Base-by-base conservation (phyloP, 2,113 vertebrate genomes). In the Noctilio leporinus region DNA sequence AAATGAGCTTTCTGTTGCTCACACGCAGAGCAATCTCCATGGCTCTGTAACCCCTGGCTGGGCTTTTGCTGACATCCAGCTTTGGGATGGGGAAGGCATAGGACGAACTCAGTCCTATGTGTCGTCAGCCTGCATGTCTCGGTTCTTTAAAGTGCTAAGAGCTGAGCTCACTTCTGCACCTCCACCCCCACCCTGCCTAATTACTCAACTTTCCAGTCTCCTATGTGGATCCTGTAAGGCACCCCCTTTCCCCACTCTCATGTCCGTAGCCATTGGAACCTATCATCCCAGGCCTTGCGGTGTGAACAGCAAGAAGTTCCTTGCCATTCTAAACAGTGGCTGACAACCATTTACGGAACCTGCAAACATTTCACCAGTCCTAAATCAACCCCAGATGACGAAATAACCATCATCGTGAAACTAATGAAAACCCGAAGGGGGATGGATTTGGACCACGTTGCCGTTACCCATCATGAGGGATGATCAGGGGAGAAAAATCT, bases 281-380 rank as follows among this genome's bases (percentile, higher is more conserved):
- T 77, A 97, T 97, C 97, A 45, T 81, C 82, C 85, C 47, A 24
- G 64, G 22, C n/a, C 81, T 47, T 19, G 38, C 57, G 28, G 45
- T 2, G 47, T 0, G 75, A 97, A 89, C 97, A 96, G 55, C 88
- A 4, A 83, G 96, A 94, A 95, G 92, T 77, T 78, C 91, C 82
- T 40, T 85, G 65, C 84, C 69, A 91, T 91, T 95, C 98, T 98
- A 97, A 97, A 97, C 98, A 98, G 98, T 93, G 96, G 94, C 95
- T 76, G 95, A 96, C 81, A 77, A 89, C 92, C 97, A 95, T 95
- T 95, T 94, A 96, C 43, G 84, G 92, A 96, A 95, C 77, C 92
- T 91, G 96, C 93, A 97, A 97, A 97, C 93, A 95, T 97, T 97
- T 98, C 96, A 96, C 89, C 97, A 83, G 96, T 86, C 95, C 89